Evolutionary conservation across 2,888 invertebrate genomes (phyloP).

Genomic region (Macrostomum cliftonense): DNA sequence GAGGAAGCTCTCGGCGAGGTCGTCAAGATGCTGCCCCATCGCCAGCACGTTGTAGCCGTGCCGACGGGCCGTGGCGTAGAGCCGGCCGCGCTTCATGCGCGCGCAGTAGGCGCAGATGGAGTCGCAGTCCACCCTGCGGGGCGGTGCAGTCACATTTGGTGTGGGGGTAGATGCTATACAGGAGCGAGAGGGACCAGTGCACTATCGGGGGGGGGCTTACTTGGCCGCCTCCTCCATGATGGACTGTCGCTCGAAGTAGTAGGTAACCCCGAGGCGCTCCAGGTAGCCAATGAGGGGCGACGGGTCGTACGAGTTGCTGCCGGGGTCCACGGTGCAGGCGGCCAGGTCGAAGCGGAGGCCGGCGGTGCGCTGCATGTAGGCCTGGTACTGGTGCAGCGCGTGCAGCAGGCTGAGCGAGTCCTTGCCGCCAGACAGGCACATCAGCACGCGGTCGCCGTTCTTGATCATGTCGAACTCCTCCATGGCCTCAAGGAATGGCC

Average conservation of each 20-base stretch:
- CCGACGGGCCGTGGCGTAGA: conserved; percentile 54
- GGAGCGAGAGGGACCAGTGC: too few species aligned
- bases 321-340: conserved; percentile 58
- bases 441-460: conserved; percentile 59
- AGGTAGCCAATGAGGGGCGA: conserved; percentile 54
- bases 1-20: conserved; percentile 60
- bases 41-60: conserved; percentile 70
- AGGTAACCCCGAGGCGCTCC: conserved; percentile 52
- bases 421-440: conserved; percentile 65
- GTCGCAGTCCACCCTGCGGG: conserved; percentile 24
- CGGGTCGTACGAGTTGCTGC: conserved; percentile 45
- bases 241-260: conserved; percentile 55
- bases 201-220: too few species aligned
- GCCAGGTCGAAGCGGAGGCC: conserved; percentile 53
- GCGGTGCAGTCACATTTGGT: too few species aligned
- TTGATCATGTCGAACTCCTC: conserved; percentile 64
- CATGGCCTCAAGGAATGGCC: conserved; percentile 59
- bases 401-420: conserved; percentile 66
- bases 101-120: conserved; percentile 54
- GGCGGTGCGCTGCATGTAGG: conserved; percentile 21
- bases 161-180: too few species aligned
- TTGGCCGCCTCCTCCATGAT: conserved; percentile 13
- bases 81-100: conserved; percentile 52
- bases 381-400: conserved; percentile 63
- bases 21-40: conserved; percentile 65